Evolutionary conservation across 2,888 invertebrate genomes (phyloP), one percentile per base, ranked within the genome.

Genomic region (Hecatera dysodea): DNA sequence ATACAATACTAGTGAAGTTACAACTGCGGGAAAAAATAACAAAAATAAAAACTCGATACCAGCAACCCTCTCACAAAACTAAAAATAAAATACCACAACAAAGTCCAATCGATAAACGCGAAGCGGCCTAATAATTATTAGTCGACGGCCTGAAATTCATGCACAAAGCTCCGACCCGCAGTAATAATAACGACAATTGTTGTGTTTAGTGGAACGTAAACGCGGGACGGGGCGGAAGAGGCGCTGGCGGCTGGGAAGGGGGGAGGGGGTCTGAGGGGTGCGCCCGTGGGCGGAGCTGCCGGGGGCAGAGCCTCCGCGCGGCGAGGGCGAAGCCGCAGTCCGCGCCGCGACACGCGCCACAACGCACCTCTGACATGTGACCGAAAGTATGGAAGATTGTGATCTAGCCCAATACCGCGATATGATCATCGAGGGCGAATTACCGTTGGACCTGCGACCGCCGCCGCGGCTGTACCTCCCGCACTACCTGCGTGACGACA

Each of bases 151-250:
- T 95, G 96, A 95, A 95, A 95, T 95, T 95, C 95, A 95, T 94
- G 95, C 95, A 95, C 95, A 95, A 95, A 96, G 95, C 95, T 92
- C 93, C 93, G 95, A 93, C 93, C 96, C 95, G 92, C 95, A 95
- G 94, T 93, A 95, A 96, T 96, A 96, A 96, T 96, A 96, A 96
- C 95, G 95, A 94, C 95, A 95, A 95, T 95, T 96, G 96, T 96
- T 96, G 95, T 95, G 96, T 95, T 96, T 95, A 95, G 93, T 95
- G 95, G 94, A 94, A 95, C 96, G 95, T 95, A 94, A 95, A 95
- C 94, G 93, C 87, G 90, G 87, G 86, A 85, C 84, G 83, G 83
- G 87, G 89, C 84, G 17, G 15, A 15, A 15, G 39, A 15, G 39
- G 39, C 5, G 39, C 5, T 15, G 39, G 39, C 4, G 15, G 86